Conservation (phyloP, 1,140 invertebrate genomes). For the Laupala kohalensis region DNA sequence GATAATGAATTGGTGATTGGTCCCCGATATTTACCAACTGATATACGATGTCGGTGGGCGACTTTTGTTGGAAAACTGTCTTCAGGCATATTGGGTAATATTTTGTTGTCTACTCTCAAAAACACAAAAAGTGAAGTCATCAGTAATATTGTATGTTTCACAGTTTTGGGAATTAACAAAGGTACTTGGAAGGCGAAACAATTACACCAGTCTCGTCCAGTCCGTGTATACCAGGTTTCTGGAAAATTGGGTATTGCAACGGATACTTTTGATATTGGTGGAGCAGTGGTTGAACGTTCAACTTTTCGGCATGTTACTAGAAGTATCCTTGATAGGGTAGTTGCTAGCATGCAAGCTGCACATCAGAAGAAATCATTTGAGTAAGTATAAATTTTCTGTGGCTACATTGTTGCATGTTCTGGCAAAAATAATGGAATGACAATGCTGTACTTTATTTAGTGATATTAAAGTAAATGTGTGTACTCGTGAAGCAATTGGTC, state of each 20-base stretch:
- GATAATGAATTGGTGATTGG: constrained; percentile 60
- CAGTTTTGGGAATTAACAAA: constrained; percentile 57
- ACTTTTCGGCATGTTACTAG: constrained; percentile 54
- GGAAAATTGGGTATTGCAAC: constrained; percentile 68
- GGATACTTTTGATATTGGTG: constrained; percentile 54
- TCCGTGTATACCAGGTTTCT: constrained; percentile 59
- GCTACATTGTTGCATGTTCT: too few relatives aligned
- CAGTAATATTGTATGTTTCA: background rate
- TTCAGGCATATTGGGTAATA: constrained; percentile 55
- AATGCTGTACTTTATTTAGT: too few relatives aligned
- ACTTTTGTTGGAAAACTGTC: constrained; percentile 42
- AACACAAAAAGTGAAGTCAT: too few relatives aligned
- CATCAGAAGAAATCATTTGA: constrained; percentile 60
- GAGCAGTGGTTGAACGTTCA: constrained; percentile 55
- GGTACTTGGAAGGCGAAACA: constrained; percentile 39
- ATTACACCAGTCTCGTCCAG: constrained; percentile 39
- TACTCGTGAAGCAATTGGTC: too few relatives aligned
- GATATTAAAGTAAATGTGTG: too few relatives aligned
- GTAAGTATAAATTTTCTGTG: too few relatives aligned
- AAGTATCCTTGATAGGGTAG: constrained; percentile 49
- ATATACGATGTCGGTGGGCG: constrained; percentile 43
- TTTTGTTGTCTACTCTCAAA: background rate
- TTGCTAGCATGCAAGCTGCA: constrained; percentile 61
- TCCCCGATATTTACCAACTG: constrained; percentile 49
- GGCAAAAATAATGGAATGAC: too few relatives aligned